phyloP scores from a whole-genome alignment of 2,888 invertebrate genomes.

The Aphidius colemani region DNA sequence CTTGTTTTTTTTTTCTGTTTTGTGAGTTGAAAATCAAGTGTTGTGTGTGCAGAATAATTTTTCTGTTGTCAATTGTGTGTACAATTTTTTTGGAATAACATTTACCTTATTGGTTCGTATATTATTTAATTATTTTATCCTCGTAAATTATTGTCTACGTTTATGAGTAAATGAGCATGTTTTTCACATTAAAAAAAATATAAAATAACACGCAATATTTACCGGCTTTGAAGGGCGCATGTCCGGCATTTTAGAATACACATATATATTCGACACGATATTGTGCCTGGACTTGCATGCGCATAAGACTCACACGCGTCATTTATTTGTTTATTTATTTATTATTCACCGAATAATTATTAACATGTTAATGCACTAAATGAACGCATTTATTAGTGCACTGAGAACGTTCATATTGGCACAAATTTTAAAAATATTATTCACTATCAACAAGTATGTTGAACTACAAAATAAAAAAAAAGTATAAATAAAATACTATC shows the following conservation, averaged over 20 bases:
- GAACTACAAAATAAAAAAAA: no score
- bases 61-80: neutral
- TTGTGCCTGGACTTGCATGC: constrained; percentile 7
- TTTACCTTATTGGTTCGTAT: neutral
- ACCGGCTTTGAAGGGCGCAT: constrained; percentile 33
- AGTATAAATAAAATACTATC: no score
- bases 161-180: neutral
- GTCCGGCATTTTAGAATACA: constrained; percentile 17
- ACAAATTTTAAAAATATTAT: neutral
- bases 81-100: neutral
- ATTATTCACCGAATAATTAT: no score
- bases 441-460: neutral
- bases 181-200: neutral
- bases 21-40: no score
- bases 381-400: no score
- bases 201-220: constrained; percentile 20
- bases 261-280: constrained; percentile 24
- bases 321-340: no score
- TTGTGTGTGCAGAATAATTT: neutral
- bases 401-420: no score
- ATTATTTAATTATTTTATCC: neutral
- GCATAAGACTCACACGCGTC: constrained; percentile 5
- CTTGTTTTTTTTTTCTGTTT: no score
- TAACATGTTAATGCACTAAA: no score
- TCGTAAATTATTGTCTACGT: neutral